Conservation (phyloP, 1,140 invertebrate species). For the Telenomus remus region DNA sequence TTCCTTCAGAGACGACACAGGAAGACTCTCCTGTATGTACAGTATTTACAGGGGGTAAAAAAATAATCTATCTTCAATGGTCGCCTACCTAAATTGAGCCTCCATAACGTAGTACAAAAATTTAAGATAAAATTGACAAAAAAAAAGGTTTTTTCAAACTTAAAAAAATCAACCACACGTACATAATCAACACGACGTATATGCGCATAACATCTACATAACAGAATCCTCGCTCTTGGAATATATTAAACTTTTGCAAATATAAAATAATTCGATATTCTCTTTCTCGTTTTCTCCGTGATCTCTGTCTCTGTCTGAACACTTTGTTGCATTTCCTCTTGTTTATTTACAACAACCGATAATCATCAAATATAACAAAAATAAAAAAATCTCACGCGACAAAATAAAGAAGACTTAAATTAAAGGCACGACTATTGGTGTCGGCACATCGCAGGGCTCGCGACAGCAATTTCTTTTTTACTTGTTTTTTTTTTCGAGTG, state of each 20-base stretch:
- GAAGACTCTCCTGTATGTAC: constrained; percentile 52
- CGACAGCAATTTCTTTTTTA: too few species aligned
- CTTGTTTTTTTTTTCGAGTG: not conserved
- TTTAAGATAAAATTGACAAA: constrained; percentile 20
- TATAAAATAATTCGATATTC: constrained; percentile 47
- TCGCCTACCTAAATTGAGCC: constrained; percentile 71
- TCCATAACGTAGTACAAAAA: constrained; percentile 66
- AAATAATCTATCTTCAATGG: constrained; percentile 31
- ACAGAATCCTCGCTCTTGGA: constrained; percentile 22
- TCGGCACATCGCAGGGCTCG: constrained; percentile 9
- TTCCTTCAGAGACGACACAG: too few species aligned
- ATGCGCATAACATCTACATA: constrained; percentile 43
- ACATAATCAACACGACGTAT: constrained; percentile 33
- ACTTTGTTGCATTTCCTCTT: not conserved
- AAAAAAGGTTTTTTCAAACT: too few species aligned
- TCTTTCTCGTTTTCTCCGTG: constrained; percentile 20
- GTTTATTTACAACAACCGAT: not conserved
- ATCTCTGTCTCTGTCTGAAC: constrained; percentile 11
- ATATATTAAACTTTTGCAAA: constrained; percentile 53
- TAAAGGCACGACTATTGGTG: constrained; percentile 30
- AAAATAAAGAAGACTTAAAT: constrained; percentile 19
- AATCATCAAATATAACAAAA: too few species aligned
- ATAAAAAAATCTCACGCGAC: constrained; percentile 33
- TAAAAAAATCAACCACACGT: constrained; percentile 12
- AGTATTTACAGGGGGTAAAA: constrained; percentile 54